These are phyloP conservation scores for Chrysomallon squamiferum DNA, from an alignment of 1,140 invertebrate genomes.

Conservation along the genomic window DNA sequence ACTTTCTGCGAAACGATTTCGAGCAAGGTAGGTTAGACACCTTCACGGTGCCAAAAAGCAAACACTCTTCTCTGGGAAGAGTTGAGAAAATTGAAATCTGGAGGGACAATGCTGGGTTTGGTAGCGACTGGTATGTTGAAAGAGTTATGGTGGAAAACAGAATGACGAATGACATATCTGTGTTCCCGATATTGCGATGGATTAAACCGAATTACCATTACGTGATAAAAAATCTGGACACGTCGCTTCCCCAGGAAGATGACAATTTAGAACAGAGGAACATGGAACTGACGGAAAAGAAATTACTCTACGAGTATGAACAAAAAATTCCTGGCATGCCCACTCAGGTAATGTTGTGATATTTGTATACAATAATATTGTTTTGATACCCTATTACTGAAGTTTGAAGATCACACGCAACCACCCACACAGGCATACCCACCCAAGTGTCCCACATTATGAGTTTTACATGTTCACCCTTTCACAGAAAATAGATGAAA, in stretches of 20 bases:
- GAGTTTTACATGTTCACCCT: too few species aligned
- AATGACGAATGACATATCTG: conserved; percentile 48
- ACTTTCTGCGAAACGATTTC: conserved; percentile 61
- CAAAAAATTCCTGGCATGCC: conserved; percentile 58
- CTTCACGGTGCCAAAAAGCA: conserved; percentile 45
- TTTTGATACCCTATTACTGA: too few species aligned
- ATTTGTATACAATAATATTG: too few species aligned
- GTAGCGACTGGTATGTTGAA: conserved; percentile 64
- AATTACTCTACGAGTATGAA: conserved; percentile 52
- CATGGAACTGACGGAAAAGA: conserved; percentile 60
- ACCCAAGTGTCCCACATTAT: too few species aligned
- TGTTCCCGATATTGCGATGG: conserved; percentile 66
- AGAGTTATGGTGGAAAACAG: conserved; percentile 58
- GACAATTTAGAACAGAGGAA: conserved; percentile 53
- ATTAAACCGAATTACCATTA: conserved; percentile 61
- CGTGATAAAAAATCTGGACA: conserved; percentile 62
- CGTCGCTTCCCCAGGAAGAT: conserved; percentile 63
- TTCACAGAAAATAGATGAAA: too few species aligned
- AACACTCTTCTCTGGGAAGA: conserved; percentile 37
- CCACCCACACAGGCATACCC: too few species aligned
- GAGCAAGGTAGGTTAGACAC: conserved; percentile 59
- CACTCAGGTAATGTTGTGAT: conserved; percentile 65
- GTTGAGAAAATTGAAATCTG: conserved; percentile 59
- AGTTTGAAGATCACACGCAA: too few species aligned
- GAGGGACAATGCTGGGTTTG: conserved; percentile 60